Base-by-base conservation (phyloP, 1,140 invertebrate species). In the Papilio glaucus region DNA sequence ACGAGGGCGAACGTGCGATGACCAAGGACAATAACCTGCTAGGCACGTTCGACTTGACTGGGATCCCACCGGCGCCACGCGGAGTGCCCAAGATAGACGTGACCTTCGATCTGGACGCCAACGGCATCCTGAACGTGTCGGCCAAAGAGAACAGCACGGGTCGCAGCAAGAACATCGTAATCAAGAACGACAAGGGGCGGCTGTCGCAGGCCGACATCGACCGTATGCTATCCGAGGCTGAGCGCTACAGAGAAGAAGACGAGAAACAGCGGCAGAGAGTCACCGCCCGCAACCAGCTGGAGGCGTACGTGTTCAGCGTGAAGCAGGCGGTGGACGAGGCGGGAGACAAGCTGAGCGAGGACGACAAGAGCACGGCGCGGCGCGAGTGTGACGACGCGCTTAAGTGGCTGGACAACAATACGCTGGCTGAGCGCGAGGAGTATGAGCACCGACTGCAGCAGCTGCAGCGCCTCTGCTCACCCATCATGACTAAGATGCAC, bases 121-220 rank as follows among this genome's bases (percentile, higher is more conserved):
- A n/a, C n/a, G 96, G 96, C 21, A 96, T 97, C 38, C 87, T 97
- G 41, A 95, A 95, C 79, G 96, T 97, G 1, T 94, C 94, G 0
- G 95, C 94, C 18, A 93, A 92, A 71, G 90, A 92, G 68, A 88
- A 86, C 78, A 96, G 96, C 77, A 97, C 96, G 3, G 96, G 96
- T 21, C 96, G 96, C 74, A 95, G 94, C 38, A 96, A 97, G 84
- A n/a, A n/a, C n/a, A n/a, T n/a, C n/a, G n/a, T n/a, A n/a, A n/a
- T n/a, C n/a, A n/a, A n/a, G n/a, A n/a, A 99, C 86, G 98, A 99
- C 89, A 98, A 98, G 87, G 97, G 98, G 4, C 95, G 98, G 29
- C 93, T 99, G 8, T 96, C 96, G 10, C 98, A 98, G 85, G 96
- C 97, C 13, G 98, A 99, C 81, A 99, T 99, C 81, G n/a, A n/a